A percentile compares a stretch with the other conserved stretches of the same genome.
Conservation (phyloP, 2,888 invertebrate species). For the Sesia bembeciformis region DNA sequence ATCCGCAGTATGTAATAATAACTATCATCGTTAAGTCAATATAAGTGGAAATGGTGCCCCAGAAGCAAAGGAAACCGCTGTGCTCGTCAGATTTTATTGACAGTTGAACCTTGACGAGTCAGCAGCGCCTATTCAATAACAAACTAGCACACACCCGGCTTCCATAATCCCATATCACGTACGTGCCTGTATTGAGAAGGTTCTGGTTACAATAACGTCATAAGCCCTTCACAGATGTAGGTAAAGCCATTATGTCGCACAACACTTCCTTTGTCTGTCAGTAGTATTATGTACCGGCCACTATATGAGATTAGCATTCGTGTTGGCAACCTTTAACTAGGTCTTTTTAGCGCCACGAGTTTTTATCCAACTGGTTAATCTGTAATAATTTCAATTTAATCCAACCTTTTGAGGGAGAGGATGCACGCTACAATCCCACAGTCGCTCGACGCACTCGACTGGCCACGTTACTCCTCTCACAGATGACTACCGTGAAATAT, state of each 20-base stretch:
- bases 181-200: background rate
- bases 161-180: slow-evolving; percentile 17
- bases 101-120: no score
- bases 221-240: slow-evolving; percentile 13
- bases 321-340: slow-evolving; percentile 1
- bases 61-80: no score
- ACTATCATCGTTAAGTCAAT: no score
- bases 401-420: no score
- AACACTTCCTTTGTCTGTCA: slow-evolving; percentile 16
- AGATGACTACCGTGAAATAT: no score
- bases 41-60: no score
- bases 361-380: slow-evolving; percentile 13
- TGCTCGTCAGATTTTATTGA: no score
- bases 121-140: background rate
- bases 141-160: slow-evolving; percentile 24
- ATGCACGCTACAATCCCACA: no score
- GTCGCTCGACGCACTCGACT: no score
- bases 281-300: background rate
- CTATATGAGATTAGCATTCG: slow-evolving; percentile 16
- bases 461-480: no score
- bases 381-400: no score
- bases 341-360: slow-evolving; percentile 13
- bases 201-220: slow-evolving; percentile 10
- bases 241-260: slow-evolving; percentile 26
- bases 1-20: no score